phyloP scores from a whole-genome alignment of 2,113 vertebrate species.

The Tupaia tana region DNA sequence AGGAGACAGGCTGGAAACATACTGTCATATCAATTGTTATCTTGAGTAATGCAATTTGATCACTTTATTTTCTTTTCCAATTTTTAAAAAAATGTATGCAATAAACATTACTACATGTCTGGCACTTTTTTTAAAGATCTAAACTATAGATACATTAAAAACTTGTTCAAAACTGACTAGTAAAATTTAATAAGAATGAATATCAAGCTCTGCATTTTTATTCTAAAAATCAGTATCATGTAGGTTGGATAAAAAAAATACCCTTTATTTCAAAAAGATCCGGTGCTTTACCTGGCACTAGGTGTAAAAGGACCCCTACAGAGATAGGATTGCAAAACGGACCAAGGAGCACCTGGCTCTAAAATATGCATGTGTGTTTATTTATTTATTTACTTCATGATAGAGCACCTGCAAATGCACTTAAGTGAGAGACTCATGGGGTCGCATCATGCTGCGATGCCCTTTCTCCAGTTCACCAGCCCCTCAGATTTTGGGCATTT shows the following conservation, averaged over 20 bases:
- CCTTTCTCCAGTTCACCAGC: no score
- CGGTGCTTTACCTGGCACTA: neutral
- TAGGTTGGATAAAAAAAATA: neutral
- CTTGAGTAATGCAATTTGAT: neutral
- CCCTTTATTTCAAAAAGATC: neutral
- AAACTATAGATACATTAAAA: neutral
- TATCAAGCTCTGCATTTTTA: neutral
- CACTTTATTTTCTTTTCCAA: neutral
- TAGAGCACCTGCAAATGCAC: no score
- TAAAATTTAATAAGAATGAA: neutral
- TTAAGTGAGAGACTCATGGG: no score
- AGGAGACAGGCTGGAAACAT: neutral
- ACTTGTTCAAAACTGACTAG: neutral
- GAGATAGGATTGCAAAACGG: accelerated
- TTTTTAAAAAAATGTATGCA: neutral
- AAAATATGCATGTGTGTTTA: no score
- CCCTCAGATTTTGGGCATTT: no score
- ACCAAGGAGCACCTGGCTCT: neutral
- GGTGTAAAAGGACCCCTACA: accelerated
- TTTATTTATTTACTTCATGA: no score
- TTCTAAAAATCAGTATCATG: neutral
- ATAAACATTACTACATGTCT: neutral
- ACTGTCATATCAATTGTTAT: neutral
- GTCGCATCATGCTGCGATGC: no score
- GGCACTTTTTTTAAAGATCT: neutral